Conservation (phyloP, 53 echinoderm and acorn worm species). For the Mesocentrotus franciscanus region DNA sequence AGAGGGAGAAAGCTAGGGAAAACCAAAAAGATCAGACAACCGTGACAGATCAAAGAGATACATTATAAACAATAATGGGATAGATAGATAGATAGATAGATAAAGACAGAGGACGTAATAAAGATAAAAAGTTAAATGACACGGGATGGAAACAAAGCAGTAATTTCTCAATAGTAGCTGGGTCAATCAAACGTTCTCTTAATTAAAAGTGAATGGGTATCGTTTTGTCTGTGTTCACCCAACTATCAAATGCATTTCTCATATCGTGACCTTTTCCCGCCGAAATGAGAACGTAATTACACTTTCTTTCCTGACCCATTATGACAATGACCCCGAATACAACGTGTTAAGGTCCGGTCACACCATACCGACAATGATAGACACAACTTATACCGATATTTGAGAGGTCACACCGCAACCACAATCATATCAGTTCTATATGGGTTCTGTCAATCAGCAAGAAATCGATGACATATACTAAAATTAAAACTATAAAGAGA, state of each 20-base stretch:
- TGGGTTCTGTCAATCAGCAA: no score
- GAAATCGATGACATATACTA: no score
- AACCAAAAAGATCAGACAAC: no score
- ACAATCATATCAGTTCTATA: no score
- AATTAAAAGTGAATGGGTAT: constrained; percentile 7
- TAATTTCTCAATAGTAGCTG: neutral
- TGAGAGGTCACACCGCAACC: no score
- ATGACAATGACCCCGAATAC: neutral
- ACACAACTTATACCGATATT: no score
- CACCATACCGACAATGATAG: neutral
- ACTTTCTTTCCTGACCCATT: neutral
- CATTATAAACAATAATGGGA: neutral
- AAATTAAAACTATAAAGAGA: no score
- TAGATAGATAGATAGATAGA: neutral
- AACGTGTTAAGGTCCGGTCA: neutral
- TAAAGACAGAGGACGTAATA: neutral
- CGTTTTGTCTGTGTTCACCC: neutral
- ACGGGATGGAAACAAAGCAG: neutral
- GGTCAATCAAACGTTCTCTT: neutral
- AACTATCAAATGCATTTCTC: neutral
- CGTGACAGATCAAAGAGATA: neutral
- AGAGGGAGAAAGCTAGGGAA: no score
- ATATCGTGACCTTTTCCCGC: constrained; percentile 29
- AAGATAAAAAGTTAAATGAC: no score
- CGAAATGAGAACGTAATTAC: constrained; percentile 22